Conservation (phyloP, 2,888 invertebrate genomes). For the Brachyptera risi region DNA sequence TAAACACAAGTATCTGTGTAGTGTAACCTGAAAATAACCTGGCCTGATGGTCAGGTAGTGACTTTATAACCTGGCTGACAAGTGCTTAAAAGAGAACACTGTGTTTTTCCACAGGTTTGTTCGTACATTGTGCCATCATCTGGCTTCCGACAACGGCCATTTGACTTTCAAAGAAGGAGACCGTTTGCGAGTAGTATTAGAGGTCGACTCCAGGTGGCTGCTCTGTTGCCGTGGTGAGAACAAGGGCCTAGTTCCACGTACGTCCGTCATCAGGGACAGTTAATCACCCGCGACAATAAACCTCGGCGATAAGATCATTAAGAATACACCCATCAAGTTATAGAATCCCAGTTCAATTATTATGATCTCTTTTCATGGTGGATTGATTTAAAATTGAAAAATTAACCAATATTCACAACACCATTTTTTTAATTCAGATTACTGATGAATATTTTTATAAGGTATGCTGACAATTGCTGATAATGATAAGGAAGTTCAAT, state of each 20-base stretch:
- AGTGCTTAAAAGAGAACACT: no score
- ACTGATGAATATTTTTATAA: no score
- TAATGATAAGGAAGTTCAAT: no score
- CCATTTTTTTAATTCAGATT: no score
- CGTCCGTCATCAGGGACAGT: conserved; percentile 51
- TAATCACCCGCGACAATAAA: background rate
- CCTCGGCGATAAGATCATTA: background rate
- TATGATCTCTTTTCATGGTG: no score
- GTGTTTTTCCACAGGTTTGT: conserved; percentile 64
- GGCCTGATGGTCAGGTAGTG: no score
- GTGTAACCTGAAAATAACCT: no score
- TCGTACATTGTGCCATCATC: conserved; percentile 66
- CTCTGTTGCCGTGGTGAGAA: conserved; percentile 71
- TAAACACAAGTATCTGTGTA: no score
- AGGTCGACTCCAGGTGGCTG: conserved; percentile 72
- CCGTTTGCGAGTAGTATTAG: conserved; percentile 64
- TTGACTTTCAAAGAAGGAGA: conserved; percentile 75
- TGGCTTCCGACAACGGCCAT: conserved; percentile 74
- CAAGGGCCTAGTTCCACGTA: conserved; percentile 70
- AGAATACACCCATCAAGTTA: background rate
- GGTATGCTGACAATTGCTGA: no score
- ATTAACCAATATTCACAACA: background rate
- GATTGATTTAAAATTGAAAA: background rate
- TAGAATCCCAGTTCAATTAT: no score
- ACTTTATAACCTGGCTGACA: no score